Base-by-base conservation (phyloP, 2,888 invertebrate genomes). In the Lepidochitona cinerea region DNA sequence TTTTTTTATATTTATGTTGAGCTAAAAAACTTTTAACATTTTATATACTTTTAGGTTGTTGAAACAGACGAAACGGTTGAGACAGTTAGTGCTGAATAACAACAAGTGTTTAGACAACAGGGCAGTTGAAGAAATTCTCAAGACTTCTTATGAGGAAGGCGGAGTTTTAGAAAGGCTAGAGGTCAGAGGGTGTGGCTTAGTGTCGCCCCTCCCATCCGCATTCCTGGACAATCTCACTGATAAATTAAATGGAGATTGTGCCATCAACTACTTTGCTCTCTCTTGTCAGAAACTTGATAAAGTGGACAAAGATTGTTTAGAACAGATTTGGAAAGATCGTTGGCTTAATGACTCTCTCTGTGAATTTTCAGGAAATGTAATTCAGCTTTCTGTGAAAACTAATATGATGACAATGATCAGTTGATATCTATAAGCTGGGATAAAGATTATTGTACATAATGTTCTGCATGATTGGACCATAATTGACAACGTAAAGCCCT, bases 181-280 rank as follows among this genome's bases (percentile, higher is more conserved):
- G 18, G 78, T 80, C 7, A 75, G 77, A n/a, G 80, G 82, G 18
- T 85, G 86, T 75, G 81, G 82, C 5, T 26, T 86, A 4, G 70
- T 53, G 1, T 82, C 84, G 6, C 88, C 88, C 0, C 73, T 88
- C 9, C 75, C 78, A 33, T 72, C 81, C 3, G 80, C 81, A 29
- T 81, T 88, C 41, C 72, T 86, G 1, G 87, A 85, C 59, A 71
- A 80, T 14, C 23, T 88, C 9, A 78, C 72, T 26, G 83, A 83
- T 32, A 85, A 86, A 70, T 72, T 88, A 35, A 26, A 69, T 0
- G 37, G 78, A 14, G 32, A 35, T 0, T 29, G 18, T 52, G 79
- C 81, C 26, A 52, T 84, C 67, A 73, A 76, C 70, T 71, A 73
- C 35, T 49, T 86, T 49, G 65, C 75, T 72, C 75, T 87, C 72